Evolutionary conservation across 2,113 vertebrate genomes (phyloP), one percentile per base, ranked within the genome.

Genomic region (Platysteira castanea): DNA sequence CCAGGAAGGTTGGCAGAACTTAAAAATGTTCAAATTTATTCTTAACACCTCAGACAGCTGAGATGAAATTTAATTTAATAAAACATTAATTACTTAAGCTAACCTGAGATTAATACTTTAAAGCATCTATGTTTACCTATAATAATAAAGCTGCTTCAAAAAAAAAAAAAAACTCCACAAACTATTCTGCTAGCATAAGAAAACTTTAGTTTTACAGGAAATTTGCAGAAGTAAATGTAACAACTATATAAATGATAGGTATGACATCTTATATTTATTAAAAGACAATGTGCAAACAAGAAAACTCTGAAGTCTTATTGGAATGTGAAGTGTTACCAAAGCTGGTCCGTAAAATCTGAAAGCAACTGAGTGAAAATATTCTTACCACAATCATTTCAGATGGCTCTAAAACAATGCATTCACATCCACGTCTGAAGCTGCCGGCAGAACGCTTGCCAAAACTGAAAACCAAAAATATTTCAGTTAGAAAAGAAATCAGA

Each of bases 341-440:
- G 42, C 12, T 33, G 13, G 10, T 52, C 35, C 69, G 46, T 67
- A 83, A 80, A 80, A 77, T 49, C 19, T 82, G 20, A 59, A 74
- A 52, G 31, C 13, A 89, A 78, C 18, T 49, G 81, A 71, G 64
- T 28, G 71, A 65, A 92, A 93, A 70, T 57, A 87, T 69, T 89
- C 98, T 98, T 98, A 99, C 99, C 99, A 99, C 99, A 97, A 99
- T 99, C 99, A 99, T 99, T 98, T 99, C 99, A 85, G 99, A 99
- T 70, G 99, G 99, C 96, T 99, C 99, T 97, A 99, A 98, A 93
- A 99, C 99, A 98, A 99, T 99, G 98, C 99, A 99, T 98, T 99
- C 99, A 97, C 99, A 99, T 96, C 99, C 99, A 79, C 99, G 99
- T 28, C 99, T 98, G 95, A 99, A 98, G 97, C 99, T 99, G 96